Base-by-base conservation (phyloP, 2,888 invertebrate species). In the Lasius platythorax region DNA sequence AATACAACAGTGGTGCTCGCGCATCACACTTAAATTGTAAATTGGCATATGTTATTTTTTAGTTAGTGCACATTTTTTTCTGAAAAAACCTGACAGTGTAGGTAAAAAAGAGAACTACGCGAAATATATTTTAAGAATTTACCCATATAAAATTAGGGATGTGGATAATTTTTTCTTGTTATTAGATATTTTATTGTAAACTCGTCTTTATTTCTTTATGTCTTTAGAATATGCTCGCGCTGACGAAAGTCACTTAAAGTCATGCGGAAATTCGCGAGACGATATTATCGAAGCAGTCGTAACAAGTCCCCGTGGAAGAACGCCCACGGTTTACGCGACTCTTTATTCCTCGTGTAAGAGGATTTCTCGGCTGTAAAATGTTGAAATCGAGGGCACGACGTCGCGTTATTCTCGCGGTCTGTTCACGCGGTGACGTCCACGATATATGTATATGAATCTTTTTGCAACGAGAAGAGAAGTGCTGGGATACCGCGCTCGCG, bases 281-380 rank as follows among this genome's bases (percentile, higher is more conserved):
- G 23, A 72, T 58, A 23, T 58, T 70, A 66, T 72, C 72, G 58
- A 72, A 72, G 78, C 63, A n/a, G 40, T 23, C 43, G 72, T 72
- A 72, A 79, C 61, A 72, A 46, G 37, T 61, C 37, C 23, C 61
- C 18, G 28, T n/a, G 46, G 18, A 50, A 81, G 61, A 73, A 81
- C 37, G 3, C 33, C 61, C 28, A 28, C 33, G 50, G 79, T 81
- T 81, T 63, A 81, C 79, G 61, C 64, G 68, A 33, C 68, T 82
- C 81, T 88, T 88, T 81, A 87, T 88, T 81, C 76, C 67, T 68
- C 74, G 76, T 86, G 76, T 89, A 89, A 89, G 89, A 85, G 89
- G 89, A 89, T 89, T 89, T 85, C 86, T 85, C 82, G 81, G 58
- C 75, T 88, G 87, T 85, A 85, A 89, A 88, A 89, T 83, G 87